These are phyloP conservation scores for Thaumetopoea pityocampa DNA, from an alignment of 1,140 invertebrate species.

Conservation along the genomic window DNA sequence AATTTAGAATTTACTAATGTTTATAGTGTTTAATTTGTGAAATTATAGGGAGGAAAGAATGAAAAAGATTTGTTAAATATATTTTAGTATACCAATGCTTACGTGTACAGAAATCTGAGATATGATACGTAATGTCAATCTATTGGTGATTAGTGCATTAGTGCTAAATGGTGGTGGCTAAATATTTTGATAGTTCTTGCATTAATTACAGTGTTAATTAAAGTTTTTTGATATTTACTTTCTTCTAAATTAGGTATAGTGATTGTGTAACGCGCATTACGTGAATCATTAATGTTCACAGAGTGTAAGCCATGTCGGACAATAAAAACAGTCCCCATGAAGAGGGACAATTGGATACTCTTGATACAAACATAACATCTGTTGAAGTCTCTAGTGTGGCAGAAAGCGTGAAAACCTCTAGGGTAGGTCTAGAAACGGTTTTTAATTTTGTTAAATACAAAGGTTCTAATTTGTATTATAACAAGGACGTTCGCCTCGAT, in stretches of 20 bases:
- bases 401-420: slow-evolving; percentile 50
- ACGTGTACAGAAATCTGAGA: slow-evolving; percentile 49
- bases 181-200: slow-evolving; percentile 35
- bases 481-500: slow-evolving; percentile 13
- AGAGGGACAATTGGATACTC: slow-evolving; percentile 40
- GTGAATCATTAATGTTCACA: slow-evolving; percentile 51
- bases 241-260: slow-evolving; percentile 4
- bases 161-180: slow-evolving; percentile 48
- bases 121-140: slow-evolving; percentile 38
- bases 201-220: slow-evolving; percentile 5
- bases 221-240: slow-evolving; percentile 9
- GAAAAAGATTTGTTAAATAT: no score
- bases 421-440: slow-evolving; percentile 33
- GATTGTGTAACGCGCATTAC: slow-evolving; percentile 19
- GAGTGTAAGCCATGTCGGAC: slow-evolving; percentile 55
- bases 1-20: no score
- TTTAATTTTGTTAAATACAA: background rate
- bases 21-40: no score
- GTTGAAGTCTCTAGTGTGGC: slow-evolving; percentile 49
- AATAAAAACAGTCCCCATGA: slow-evolving; percentile 53
- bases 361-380: slow-evolving; percentile 54
- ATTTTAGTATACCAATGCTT: slow-evolving; percentile 32
- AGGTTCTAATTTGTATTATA: background rate
- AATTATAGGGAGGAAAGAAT: no score
- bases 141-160: slow-evolving; percentile 34